phyloP scores from a whole-genome alignment of 1,140 invertebrate species.

The Branchinecta lindahli region DNA sequence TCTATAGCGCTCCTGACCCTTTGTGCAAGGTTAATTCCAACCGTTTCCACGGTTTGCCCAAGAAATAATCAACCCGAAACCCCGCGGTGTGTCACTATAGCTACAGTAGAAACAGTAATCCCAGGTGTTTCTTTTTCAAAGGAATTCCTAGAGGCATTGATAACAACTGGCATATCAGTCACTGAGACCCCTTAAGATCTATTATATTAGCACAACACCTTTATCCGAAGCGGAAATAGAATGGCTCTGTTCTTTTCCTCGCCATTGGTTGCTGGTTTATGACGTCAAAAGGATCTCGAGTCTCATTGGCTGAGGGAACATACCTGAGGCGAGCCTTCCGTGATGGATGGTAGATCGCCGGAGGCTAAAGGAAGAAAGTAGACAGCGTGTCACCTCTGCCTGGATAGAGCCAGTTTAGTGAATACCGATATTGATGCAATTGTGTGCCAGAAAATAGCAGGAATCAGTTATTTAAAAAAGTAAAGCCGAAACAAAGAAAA shows the following conservation, averaged over 20 bases:
- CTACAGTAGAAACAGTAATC: constrained; percentile 6
- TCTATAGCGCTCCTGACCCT: background rate
- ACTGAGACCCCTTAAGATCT: constrained; percentile 3
- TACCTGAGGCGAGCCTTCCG: background rate
- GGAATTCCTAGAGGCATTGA: background rate
- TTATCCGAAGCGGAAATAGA: background rate
- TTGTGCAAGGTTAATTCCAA: constrained; percentile 5
- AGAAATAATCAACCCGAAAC: constrained; percentile 2
- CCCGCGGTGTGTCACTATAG: background rate
- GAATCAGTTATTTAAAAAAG: too few relatives aligned
- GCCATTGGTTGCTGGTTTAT: too few relatives aligned
- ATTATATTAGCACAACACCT: constrained; percentile 9
- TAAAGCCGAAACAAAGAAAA: too few relatives aligned
- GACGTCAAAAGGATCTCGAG: too few relatives aligned
- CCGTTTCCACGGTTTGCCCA: constrained; percentile 9
- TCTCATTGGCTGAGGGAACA: background rate
- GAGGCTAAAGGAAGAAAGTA: background rate
- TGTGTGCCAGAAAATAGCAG: background rate
- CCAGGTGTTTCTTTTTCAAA: background rate
- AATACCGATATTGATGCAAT: background rate
- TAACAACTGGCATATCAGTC: background rate
- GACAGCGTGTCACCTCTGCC: background rate
- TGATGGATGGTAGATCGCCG: background rate
- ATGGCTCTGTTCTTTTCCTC: too few relatives aligned
- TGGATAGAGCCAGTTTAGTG: constrained; percentile 8